Conservation (phyloP, 2,797 vertebrate species). For the Semaprochilodus insignis region DNA sequence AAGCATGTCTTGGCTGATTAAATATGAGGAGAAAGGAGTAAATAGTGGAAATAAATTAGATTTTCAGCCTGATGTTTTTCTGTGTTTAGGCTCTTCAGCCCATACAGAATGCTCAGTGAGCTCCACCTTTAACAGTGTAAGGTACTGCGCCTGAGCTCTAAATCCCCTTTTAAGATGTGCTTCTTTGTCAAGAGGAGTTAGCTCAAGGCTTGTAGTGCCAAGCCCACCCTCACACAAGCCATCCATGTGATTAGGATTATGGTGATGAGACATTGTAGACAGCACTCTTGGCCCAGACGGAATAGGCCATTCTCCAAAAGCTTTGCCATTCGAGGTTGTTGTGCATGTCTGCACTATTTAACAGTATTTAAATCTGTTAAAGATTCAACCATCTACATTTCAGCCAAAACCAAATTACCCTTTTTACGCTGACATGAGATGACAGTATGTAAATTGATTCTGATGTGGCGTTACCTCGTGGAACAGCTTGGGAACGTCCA, state of each 20-base stretch:
- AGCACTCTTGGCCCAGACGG: constrained; percentile 24
- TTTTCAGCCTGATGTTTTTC: background rate
- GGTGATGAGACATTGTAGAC: constrained; percentile 23
- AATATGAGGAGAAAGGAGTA: too few species aligned
- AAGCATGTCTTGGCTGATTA: too few species aligned
- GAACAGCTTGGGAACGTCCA: too few species aligned
- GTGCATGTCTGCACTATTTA: background rate
- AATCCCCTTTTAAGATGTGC: background rate
- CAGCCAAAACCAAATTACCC: background rate
- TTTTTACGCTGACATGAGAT: too few species aligned
- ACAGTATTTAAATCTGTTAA: background rate
- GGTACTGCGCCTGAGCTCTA: background rate
- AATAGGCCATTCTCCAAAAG: background rate
- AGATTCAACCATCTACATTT: background rate
- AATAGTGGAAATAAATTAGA: too few species aligned
- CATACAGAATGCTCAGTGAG: background rate
- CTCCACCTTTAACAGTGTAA: background rate
- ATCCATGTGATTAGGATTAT: constrained; percentile 69
- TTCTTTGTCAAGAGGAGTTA: constrained; percentile 7
- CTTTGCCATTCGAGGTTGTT: background rate
- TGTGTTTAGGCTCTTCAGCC: background rate
- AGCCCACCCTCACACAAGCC: constrained; percentile 11
- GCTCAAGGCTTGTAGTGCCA: background rate
- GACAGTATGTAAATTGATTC: too few species aligned
- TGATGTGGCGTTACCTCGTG: too few species aligned